Conservation (phyloP, 2,113 vertebrate species). For the Phoenicopterus ruber region DNA sequence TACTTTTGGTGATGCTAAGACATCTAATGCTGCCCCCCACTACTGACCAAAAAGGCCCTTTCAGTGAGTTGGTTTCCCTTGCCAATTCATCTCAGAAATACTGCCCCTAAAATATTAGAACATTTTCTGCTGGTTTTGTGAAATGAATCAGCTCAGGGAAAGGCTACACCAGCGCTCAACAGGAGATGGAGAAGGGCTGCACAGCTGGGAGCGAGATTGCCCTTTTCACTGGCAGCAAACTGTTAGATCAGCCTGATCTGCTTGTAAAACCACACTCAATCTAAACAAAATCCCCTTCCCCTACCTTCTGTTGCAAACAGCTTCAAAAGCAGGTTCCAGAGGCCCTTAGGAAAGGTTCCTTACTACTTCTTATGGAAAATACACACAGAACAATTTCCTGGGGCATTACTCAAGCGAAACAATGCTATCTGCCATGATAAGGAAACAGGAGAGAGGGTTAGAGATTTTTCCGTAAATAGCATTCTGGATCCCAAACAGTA, state of each 20-base stretch:
- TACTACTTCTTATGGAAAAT: neutral
- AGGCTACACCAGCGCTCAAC: neutral
- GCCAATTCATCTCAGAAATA: neutral
- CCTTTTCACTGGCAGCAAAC: neutral
- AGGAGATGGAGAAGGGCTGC: neutral
- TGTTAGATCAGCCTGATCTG: neutral
- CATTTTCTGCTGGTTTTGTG: neutral
- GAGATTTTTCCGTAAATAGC: neutral
- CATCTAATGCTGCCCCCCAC: neutral
- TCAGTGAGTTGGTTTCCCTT: neutral
- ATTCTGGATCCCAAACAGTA: neutral
- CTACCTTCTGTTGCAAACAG: neutral
- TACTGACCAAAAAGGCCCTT: neutral
- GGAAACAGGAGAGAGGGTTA: neutral
- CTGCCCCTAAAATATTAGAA: neutral
- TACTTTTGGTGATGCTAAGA: neutral
- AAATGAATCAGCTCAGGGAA: neutral
- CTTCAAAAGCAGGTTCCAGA: neutral
- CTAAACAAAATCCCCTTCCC: neutral
- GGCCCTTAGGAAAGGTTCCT: neutral
- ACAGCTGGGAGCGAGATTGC: neutral
- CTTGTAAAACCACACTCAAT: neutral
- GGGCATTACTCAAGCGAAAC: conserved; percentile 16
- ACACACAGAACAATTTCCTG: conserved; percentile 17
- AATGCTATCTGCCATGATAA: conserved; percentile 32